Evolutionary conservation across 35 echinoderm and acorn worm genomes (phyloP).

Genomic region (Diadema setosum): DNA sequence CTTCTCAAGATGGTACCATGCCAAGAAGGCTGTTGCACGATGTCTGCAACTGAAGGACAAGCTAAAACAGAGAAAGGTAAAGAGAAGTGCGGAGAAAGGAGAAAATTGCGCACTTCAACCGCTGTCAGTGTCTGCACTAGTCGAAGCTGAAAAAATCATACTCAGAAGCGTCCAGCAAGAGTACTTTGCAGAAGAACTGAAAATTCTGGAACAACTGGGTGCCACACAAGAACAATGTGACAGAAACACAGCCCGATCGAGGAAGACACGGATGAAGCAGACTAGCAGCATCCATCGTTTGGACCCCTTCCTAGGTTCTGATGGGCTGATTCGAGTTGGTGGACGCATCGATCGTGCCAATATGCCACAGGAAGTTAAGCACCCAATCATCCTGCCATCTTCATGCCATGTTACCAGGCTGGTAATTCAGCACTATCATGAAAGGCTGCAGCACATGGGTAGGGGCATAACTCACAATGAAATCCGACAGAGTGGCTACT

Average conservation of each 20-base stretch:
- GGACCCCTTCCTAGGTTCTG: conserved; percentile 44
- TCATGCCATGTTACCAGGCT: conserved; percentile 28
- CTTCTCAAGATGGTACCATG: neutral
- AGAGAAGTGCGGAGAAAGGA: neutral
- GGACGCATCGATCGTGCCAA: conserved; percentile 36
- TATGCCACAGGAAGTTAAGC: conserved; percentile 30
- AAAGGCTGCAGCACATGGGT: conserved; percentile 35
- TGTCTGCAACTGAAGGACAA: neutral
- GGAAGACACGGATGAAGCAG: conserved; percentile 2
- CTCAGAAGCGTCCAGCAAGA: neutral
- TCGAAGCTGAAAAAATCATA: neutral
- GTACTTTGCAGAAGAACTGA: neutral
- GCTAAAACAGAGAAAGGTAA: neutral
- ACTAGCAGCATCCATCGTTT: conserved; percentile 35
- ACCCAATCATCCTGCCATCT: conserved; percentile 56
- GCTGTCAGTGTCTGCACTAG: neutral
- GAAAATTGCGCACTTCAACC: neutral
- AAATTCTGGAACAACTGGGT: neutral
- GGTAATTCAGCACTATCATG: conserved; percentile 49
- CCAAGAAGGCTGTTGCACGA: neutral
- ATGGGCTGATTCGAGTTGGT: conserved; percentile 54
- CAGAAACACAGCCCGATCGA: neutral
- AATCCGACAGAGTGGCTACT: conserved; percentile 43
- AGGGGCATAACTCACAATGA: conserved; percentile 39
- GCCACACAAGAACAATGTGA: neutral